phyloP scores from a whole-genome alignment of 2,888 invertebrate genomes.

The Drosophila seclusa region DNA sequence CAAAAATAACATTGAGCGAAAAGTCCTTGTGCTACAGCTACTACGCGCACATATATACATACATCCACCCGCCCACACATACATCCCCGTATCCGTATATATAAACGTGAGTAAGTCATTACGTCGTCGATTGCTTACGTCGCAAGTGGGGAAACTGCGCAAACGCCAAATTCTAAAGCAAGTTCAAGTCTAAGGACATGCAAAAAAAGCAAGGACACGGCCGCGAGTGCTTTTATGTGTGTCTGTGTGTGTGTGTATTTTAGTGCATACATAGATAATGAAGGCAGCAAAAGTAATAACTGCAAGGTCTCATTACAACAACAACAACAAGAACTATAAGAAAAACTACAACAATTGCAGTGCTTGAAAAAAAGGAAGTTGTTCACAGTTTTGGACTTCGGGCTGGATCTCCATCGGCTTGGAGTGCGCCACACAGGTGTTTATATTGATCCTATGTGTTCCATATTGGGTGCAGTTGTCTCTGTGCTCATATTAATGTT shows the following conservation, averaged over 20 bases:
- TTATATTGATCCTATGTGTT: constrained; percentile 66
- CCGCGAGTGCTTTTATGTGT: constrained; percentile 16
- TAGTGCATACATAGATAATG: constrained; percentile 33
- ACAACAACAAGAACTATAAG: constrained; percentile 30
- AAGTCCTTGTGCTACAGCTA: constrained; percentile 69
- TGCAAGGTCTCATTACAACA: constrained; percentile 44
- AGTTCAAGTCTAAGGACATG: constrained; percentile 80
- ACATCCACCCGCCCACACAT: constrained; percentile 34
- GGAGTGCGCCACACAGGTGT: constrained; percentile 84
- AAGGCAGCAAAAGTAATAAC: constrained; percentile 32
- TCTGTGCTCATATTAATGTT: constrained; percentile 6
- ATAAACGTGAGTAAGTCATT: constrained; percentile 74
- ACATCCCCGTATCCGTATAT: constrained; percentile 20
- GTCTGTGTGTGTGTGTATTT: neutral
- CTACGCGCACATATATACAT: constrained; percentile 8
- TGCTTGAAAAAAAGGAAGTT: constrained; percentile 19
- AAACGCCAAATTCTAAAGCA: constrained; percentile 52
- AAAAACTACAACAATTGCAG: constrained; percentile 12
- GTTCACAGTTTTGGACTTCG: constrained; percentile 57
- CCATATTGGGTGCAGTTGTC: constrained; percentile 48
- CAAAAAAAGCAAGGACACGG: constrained; percentile 36
- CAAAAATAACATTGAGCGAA: constrained; percentile 48
- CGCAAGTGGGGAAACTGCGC: constrained; percentile 63
- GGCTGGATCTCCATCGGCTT: constrained; percentile 82
- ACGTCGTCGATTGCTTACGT: constrained; percentile 73